A percentile compares a stretch with the other conserved stretches of the same genome.
Evolutionary conservation across 2,113 vertebrate genomes (phyloP).

Genomic region (Pongo pygmaeus): DNA sequence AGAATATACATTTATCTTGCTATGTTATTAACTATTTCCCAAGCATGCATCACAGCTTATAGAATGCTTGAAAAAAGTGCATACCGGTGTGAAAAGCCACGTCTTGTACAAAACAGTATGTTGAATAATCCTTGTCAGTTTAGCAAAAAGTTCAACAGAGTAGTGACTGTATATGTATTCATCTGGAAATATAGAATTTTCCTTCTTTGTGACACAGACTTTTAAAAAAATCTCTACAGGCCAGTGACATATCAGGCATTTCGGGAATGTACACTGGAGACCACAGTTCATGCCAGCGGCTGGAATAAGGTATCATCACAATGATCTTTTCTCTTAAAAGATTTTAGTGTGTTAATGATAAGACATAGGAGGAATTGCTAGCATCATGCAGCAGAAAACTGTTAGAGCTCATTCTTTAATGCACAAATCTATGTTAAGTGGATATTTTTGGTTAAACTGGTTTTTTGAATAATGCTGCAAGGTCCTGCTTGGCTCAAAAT

Average conservation of each 20-base stretch:
- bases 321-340: conserved; percentile 13
- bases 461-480: background rate
- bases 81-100: background rate
- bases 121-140: conserved; percentile 9
- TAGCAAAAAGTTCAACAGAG: background rate
- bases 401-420: background rate
- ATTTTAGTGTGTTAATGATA: background rate
- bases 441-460: background rate
- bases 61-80: background rate
- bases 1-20: background rate
- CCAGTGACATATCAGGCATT: conserved; percentile 91
- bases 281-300: conserved; percentile 86
- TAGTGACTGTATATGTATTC: conserved; percentile 51
- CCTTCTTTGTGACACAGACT: conserved; percentile 73
- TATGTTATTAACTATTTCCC: background rate
- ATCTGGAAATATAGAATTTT: conserved; percentile 71
- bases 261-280: conserved; percentile 83
- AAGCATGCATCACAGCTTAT: background rate
- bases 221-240: conserved; percentile 85
- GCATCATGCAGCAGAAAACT: background rate
- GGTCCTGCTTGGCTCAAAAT: background rate
- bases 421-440: background rate
- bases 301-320: conserved; percentile 91
- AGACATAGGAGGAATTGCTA: background rate
- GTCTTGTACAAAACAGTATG: background rate